A percentile compares a stretch with the other conserved stretches of the same genome.
Evolutionary conservation across 1,140 invertebrate genomes (phyloP).

Genomic region (Sinonovacula constricta): DNA sequence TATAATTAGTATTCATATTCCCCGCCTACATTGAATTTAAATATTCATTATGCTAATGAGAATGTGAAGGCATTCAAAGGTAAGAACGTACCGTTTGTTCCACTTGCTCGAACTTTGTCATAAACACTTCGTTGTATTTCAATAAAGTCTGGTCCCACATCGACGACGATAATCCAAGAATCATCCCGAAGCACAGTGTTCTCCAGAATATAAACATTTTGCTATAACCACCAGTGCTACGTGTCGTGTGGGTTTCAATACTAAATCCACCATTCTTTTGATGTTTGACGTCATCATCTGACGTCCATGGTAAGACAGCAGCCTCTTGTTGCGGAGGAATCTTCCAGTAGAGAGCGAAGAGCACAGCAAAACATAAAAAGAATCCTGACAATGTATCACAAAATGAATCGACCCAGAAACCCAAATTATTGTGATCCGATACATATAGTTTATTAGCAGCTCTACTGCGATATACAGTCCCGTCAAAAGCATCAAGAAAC

Average conservation of each 20-base stretch:
- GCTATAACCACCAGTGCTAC: conserved; percentile 53
- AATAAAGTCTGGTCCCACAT: conserved; percentile 67
- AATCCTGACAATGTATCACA: conserved; percentile 70
- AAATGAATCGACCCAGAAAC: conserved; percentile 72
- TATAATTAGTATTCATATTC: too few species aligned
- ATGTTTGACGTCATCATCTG: conserved; percentile 36
- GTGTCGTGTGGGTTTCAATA: conserved; percentile 50
- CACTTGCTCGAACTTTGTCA: conserved; percentile 56
- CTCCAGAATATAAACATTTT: conserved; percentile 70
- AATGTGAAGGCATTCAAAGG: too few species aligned
- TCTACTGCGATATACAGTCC: conserved; percentile 71
- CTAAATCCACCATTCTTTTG: conserved; percentile 9
- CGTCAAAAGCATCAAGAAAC: conserved; percentile 75
- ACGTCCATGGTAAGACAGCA: conserved; percentile 55
- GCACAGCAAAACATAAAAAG: conserved; percentile 63
- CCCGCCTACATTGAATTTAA: too few species aligned
- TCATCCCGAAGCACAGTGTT: conserved; percentile 66
- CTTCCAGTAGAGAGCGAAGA: conserved; percentile 68
- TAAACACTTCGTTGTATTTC: conserved; percentile 59
- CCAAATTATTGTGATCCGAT: conserved; percentile 68
- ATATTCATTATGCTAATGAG: too few species aligned
- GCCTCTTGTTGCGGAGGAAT: conserved; percentile 48
- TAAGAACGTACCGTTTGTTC: conserved; percentile 64
- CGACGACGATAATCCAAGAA: conserved; percentile 61
- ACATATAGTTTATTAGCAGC: conserved; percentile 62